Conservation (phyloP, 2,888 invertebrate genomes). For the Drosophila affinis region DNA sequence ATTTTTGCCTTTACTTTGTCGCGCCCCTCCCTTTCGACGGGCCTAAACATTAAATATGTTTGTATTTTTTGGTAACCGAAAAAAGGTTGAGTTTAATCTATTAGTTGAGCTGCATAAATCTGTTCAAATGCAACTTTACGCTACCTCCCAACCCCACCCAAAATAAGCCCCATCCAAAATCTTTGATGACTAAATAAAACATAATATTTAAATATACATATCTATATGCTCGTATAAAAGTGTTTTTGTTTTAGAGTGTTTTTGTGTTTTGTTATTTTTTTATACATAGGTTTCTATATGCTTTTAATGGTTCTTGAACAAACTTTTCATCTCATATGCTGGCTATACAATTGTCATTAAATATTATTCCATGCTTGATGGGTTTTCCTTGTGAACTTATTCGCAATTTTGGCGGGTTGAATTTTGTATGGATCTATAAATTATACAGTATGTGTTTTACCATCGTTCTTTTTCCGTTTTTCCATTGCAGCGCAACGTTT, state of each 20-base stretch:
- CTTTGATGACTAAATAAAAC: constrained; percentile 27
- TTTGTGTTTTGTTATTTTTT: neutral
- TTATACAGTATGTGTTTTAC: constrained; percentile 43
- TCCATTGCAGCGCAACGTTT: neutral
- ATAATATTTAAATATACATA: constrained; percentile 28
- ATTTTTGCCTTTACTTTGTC: constrained; percentile 44
- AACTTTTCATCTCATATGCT: constrained; percentile 12
- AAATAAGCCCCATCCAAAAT: neutral
- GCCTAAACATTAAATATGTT: constrained; percentile 41
- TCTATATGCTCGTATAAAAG: constrained; percentile 18
- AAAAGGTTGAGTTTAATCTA: constrained; percentile 9
- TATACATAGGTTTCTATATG: constrained; percentile 28
- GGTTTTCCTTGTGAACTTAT: constrained; percentile 51
- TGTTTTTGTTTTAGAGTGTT: constrained; percentile 19
- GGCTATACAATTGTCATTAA: constrained; percentile 24
- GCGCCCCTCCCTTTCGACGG: constrained; percentile 13
- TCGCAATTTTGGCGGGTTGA: constrained; percentile 71
- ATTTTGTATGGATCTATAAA: constrained; percentile 50
- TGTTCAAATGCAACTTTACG: neutral
- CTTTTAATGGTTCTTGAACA: constrained; percentile 32
- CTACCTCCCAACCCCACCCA: neutral
- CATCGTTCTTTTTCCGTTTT: constrained; percentile 9
- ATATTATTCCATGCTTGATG: constrained; percentile 21
- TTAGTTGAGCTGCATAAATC: constrained; percentile 19
- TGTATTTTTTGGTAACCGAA: constrained; percentile 26